phyloP scores from a whole-genome alignment of 2,888 invertebrate species.

The Conus canariensis region DNA sequence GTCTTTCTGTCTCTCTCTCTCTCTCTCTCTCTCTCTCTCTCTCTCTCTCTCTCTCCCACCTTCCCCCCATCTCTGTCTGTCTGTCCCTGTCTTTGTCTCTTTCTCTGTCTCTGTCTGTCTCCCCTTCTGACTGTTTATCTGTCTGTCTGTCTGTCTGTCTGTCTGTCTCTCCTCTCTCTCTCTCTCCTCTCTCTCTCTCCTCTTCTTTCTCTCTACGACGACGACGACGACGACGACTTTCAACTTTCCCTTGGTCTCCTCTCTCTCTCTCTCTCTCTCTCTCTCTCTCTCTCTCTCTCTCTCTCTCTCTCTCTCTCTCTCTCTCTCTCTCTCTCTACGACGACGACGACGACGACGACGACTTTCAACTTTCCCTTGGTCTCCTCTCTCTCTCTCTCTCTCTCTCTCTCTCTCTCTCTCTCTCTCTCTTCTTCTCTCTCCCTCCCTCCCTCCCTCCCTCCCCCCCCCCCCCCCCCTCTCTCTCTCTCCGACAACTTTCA shows the following conservation, averaged over 20 bases:
- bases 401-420: neutral
- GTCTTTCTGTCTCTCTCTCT: neutral
- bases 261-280: neutral
- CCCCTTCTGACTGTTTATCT: too few species aligned
- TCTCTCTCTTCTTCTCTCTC: neutral
- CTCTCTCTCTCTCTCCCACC: neutral
- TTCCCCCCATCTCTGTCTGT: too few species aligned
- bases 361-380: too few species aligned
- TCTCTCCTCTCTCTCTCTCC: neutral
- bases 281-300: neutral
- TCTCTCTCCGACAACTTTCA: neutral
- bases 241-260: too few species aligned
- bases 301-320: neutral
- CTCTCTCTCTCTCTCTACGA: neutral
- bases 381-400: too few species aligned
- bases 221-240: too few species aligned
- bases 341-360: too few species aligned
- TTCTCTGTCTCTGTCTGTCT: too few species aligned
- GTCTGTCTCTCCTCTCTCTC: neutral
- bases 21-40: neutral
- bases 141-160: neutral
- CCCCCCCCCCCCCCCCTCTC: neutral
- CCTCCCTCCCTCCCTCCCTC: neutral
- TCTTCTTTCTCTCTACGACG: neutral
- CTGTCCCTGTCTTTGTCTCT: too few species aligned